Percentiles rank a stretch among this genome's conserved stretches.
These are phyloP conservation scores for Propsilocerus akamusi DNA, from an alignment of 1,140 invertebrate species.

Conservation along the genomic window DNA sequence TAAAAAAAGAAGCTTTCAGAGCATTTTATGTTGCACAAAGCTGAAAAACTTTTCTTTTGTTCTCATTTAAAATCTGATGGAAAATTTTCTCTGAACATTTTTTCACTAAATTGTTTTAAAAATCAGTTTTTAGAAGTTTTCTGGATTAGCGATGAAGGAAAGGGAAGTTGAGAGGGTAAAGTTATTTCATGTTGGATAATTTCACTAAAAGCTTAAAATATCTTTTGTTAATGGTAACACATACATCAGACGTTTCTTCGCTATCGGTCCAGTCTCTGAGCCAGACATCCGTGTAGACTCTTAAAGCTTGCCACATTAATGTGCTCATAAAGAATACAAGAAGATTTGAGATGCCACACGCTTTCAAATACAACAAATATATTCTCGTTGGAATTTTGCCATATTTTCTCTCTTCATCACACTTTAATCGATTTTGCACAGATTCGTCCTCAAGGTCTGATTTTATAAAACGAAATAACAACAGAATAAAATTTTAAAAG, in stretches of 20 bases:
- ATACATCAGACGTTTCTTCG: conserved; percentile 2
- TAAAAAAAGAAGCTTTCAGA: too few relatives aligned
- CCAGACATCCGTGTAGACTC: conserved; percentile 42
- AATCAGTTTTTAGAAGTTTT: too few relatives aligned
- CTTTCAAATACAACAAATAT: conserved; percentile 40
- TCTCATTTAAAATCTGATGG: too few relatives aligned
- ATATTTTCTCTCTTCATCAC: conserved; percentile 37
- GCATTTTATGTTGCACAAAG: too few relatives aligned
- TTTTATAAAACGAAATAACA: conserved; percentile 5
- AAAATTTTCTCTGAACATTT: too few relatives aligned
- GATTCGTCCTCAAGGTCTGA: conserved; percentile 12
- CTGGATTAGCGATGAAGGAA: too few relatives aligned
- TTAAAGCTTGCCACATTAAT: conserved; percentile 33
- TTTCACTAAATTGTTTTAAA: too few relatives aligned
- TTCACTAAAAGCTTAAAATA: too few relatives aligned
- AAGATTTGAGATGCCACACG: conserved; percentile 35
- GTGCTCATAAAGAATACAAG: conserved; percentile 33
- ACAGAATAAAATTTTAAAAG: conserved; percentile 17
- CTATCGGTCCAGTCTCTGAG: conserved; percentile 36
- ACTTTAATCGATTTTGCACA: conserved; percentile 10
- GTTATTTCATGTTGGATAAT: too few relatives aligned
- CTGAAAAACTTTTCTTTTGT: too few relatives aligned
- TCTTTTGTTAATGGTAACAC: conserved; percentile 4
- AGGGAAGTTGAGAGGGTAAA: too few relatives aligned
- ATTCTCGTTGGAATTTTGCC: conserved; percentile 37